A percentile compares a stretch with the other conserved stretches of the same genome.
Evolutionary conservation across 2,888 invertebrate species (phyloP).

Genomic region (Agrilus biguttatus): DNA sequence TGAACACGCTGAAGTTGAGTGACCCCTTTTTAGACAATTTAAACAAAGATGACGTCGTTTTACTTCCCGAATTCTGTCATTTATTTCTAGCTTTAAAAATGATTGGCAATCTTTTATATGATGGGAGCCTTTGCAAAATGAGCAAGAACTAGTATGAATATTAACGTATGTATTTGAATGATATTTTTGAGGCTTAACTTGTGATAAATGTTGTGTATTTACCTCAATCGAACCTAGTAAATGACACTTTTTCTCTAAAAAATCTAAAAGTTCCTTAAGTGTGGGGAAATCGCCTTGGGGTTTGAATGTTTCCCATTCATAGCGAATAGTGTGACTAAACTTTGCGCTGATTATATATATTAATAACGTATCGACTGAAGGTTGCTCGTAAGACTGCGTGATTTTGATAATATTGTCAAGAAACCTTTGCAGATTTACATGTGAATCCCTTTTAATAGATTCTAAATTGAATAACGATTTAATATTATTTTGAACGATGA

Average conservation of each 20-base stretch:
- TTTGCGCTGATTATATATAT: background rate
- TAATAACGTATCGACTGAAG: background rate
- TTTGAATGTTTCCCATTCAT: background rate
- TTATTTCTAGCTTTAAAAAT: background rate
- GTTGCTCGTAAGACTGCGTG: background rate
- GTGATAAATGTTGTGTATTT: background rate
- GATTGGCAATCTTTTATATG: background rate
- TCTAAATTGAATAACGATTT: background rate
- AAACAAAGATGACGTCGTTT: background rate
- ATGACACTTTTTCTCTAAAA: background rate
- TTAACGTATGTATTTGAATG: too few relatives aligned
- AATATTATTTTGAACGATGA: background rate
- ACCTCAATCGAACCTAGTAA: background rate
- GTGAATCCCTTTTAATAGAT: background rate
- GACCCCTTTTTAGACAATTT: too few relatives aligned
- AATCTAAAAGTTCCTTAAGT: background rate
- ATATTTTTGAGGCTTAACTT: too few relatives aligned
- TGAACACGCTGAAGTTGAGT: background rate
- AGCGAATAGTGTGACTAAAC: background rate
- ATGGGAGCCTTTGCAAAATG: too few relatives aligned
- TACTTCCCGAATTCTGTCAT: background rate
- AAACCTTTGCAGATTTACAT: background rate
- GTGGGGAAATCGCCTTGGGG: background rate
- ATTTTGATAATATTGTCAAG: too few relatives aligned
- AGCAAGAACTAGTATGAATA: too few relatives aligned